Percentiles rank a stretch among this genome's conserved stretches.
phyloP scores from a whole-genome alignment of 2,797 vertebrate genomes.

The Pangasius djambal region DNA sequence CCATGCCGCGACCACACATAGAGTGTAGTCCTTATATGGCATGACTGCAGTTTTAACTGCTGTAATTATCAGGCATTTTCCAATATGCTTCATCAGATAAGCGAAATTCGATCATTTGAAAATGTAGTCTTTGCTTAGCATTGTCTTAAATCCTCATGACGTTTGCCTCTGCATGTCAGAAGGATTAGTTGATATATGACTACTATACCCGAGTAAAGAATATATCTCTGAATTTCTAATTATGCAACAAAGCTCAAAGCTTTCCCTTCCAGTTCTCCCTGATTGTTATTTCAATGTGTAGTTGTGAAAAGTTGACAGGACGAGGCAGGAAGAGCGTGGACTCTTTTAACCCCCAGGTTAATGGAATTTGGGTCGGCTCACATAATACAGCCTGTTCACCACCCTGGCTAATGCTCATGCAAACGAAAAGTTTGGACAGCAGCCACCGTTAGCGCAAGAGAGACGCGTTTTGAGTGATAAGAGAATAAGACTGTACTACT shows the following conservation, averaged over 20 bases:
- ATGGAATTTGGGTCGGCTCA: slow-evolving; percentile 57
- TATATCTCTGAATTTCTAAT: slow-evolving; percentile 48
- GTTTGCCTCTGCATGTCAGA: slow-evolving; percentile 35
- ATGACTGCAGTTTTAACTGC: background rate
- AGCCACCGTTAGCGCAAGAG: slow-evolving; percentile 52
- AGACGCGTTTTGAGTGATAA: slow-evolving; percentile 42
- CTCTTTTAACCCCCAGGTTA: slow-evolving; percentile 61
- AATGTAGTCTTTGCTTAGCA: slow-evolving; percentile 37
- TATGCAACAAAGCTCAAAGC: slow-evolving; percentile 37
- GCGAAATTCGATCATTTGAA: slow-evolving; percentile 24
- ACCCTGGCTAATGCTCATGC: slow-evolving; percentile 52
- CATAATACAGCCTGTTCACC: slow-evolving; percentile 47
- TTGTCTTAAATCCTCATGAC: slow-evolving; percentile 32
- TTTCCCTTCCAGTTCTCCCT: slow-evolving; percentile 19
- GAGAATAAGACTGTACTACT: slow-evolving; percentile 28
- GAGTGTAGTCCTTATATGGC: slow-evolving; percentile 3
- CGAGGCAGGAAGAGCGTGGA: slow-evolving; percentile 47
- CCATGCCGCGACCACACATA: slow-evolving; percentile 24
- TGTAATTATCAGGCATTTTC: slow-evolving; percentile 14
- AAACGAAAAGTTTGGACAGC: slow-evolving; percentile 52
- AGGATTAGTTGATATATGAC: slow-evolving; percentile 49
- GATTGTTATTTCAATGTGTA: slow-evolving; percentile 53
- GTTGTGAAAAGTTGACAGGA: slow-evolving; percentile 50
- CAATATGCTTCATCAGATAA: slow-evolving; percentile 16
- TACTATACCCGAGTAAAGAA: slow-evolving; percentile 31